Conservation (phyloP, 2,888 invertebrate genomes). For the Caenorhabditis sp. region DNA sequence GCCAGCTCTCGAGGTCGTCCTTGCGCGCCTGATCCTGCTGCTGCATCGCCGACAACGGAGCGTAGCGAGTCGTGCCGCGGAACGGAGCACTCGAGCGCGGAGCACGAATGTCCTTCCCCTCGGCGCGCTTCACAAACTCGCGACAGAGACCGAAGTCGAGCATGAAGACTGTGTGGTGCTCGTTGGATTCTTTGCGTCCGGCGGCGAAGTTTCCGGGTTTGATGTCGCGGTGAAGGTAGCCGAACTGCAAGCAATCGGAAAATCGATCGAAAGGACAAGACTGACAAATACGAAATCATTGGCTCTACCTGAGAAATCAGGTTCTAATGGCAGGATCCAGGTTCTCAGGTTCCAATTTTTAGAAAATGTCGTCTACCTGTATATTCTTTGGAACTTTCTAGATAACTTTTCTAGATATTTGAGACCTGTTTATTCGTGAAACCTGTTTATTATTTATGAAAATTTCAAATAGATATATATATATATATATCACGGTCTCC, state of each 20-base stretch:
- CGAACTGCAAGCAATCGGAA: conserved; percentile 56
- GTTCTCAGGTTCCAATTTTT: no score
- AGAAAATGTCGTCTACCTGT: no score
- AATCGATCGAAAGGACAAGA: no score
- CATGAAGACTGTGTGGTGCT: conserved; percentile 70
- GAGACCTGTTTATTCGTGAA: no score
- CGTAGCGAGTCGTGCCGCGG: conserved; percentile 74
- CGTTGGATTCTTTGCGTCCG: conserved; percentile 61
- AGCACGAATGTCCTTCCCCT: conserved; percentile 67
- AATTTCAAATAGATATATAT: no score
- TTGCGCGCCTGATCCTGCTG: conserved; percentile 69
- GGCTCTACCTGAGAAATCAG: no score
- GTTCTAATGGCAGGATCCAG: no score
- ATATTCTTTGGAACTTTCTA: no score
- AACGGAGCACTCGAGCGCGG: conserved; percentile 68
- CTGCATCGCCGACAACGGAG: conserved; percentile 66
- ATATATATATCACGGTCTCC: no score
- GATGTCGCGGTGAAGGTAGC: conserved; percentile 72
- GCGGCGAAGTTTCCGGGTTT: conserved; percentile 72
- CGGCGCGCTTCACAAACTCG: conserved; percentile 59
- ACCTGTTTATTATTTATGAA: no score
- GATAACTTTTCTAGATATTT: no score
- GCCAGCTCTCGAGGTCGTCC: conserved; percentile 75
- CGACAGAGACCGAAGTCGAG: conserved; percentile 74
- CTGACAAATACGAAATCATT: no score